Evolutionary conservation across 2,888 invertebrate species (phyloP).

Genomic region (Lasioglossum zephyrum): DNA sequence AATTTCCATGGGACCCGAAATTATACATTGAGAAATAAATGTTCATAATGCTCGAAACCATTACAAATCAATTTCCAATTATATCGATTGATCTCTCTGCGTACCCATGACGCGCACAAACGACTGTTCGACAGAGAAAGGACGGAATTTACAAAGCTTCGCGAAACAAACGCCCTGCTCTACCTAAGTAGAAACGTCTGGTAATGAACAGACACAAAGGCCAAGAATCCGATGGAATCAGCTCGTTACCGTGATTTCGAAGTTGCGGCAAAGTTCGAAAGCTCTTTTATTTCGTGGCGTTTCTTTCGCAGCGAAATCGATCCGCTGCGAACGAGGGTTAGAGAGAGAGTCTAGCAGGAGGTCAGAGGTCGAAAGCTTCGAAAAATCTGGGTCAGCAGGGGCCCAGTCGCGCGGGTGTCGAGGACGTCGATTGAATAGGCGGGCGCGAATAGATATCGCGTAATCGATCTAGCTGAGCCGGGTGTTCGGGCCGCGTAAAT

Average conservation of each 20-base stretch:
- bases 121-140: not conserved
- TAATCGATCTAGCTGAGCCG: slow-evolving; percentile 37
- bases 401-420: not conserved
- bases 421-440: not conserved
- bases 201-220: not conserved
- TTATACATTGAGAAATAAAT: not conserved
- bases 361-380: not conserved
- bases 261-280: not conserved
- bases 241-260: not conserved
- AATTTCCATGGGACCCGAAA: not conserved
- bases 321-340: not conserved
- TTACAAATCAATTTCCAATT: not conserved
- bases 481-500: slow-evolving; percentile 51
- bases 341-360: not conserved
- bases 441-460: slow-evolving; percentile 10
- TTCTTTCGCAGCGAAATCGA: not conserved
- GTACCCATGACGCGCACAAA: not conserved
- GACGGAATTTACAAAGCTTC: not conserved
- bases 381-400: slow-evolving; percentile 2
- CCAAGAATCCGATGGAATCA: not conserved
- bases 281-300: not conserved
- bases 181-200: not conserved
- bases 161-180: not conserved
- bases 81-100: no score
- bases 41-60: not conserved